Base-by-base conservation (phyloP, 2,888 invertebrate species). In the Phymatocera aterrima region DNA sequence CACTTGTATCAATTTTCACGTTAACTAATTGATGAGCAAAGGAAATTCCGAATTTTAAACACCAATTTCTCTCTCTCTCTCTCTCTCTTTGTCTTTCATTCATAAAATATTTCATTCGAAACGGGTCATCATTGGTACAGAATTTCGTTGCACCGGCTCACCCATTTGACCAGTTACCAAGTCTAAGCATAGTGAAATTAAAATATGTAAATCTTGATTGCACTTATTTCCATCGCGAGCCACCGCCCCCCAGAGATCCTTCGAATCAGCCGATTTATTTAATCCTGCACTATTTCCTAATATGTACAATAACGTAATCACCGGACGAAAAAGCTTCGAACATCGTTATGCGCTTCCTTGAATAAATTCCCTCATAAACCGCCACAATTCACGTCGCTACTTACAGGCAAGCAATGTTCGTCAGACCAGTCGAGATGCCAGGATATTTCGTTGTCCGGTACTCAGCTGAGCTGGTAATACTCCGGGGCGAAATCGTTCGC, bases 401-500 rank as follows among this genome's bases (percentile, higher is more conserved):
- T 90, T 89, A n/a, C n/a, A 79, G 89, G 85, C 79, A 90, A 84
- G 78, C 88, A 89, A 83, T 90, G 90, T 81, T 90, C 90, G 78
- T 90, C 90, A 83, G 83, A 86, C 89, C 90, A 89, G 83, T 90
- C 89, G 79, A 89, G 79, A 79, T 88, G 88, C 79, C 83, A 85
- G 28, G 83, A 79, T 80, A 85, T 85, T 74, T 87, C 88, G 40
- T 83, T 84, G 84, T 90, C 89, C 81, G 88, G 85, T 80, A 86
- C 91, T 93, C 92, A 93, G 91, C 94, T 94, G 89, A 94, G 93
- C 90, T 94, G 94, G 89, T 97, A 97, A 91, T 97, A 97, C 91
- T 98, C 97, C 8, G 97, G 97, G 24, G 96, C 96, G 90, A 97
- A 97, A 90, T 97, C 97, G 90, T 97, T 97, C 82, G 97, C 97